Evolutionary conservation across 2,113 vertebrate species (phyloP), one percentile per base, ranked within the genome.

Genomic region (Ammodytes marinus): DNA sequence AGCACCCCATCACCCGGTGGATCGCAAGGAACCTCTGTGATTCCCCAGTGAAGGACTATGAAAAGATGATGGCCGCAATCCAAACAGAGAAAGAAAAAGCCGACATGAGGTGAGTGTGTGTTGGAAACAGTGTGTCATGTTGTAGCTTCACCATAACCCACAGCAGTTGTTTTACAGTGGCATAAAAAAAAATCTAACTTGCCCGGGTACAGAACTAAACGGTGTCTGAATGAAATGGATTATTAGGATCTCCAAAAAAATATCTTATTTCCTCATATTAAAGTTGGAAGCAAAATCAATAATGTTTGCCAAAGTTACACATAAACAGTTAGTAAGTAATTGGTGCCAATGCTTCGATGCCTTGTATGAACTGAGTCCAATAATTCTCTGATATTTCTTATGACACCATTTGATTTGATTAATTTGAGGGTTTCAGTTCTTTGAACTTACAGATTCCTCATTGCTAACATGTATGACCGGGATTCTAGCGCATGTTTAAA

Each of bases 1-100:
- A 99, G 98, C 98, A 99, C 75, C 98, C 98, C 69, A 98, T 99
- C 91, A 98, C 93, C 74, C 95, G 98, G 78, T 99, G 96, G 96
- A 96, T 99, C 78, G 71, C 92, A 27, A 92, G 95, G 52, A 92
- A 92, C 68, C 0, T 97, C 0, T 95, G 88, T 35, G 96, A 98
- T 39, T 70, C 94, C 35, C 97, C 97, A 39, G 97, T 96, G 82
- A 98, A 99, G 89, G 75, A 96, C 59, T 99, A 99, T 74, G 98
- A 99, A 89, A 98, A 96, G 87, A 83, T 95, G 85, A 91, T 99
- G 97, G 96, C 97, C 64, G 4, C 94, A 43, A 67, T 99, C 76
- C 86, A 96, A 0, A 43, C 91, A 0, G 97, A 99, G 91, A 46
- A 91, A 0, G 96, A 95, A 77, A 99, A 99, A 90, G 55, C 83